Conservation (phyloP, 2,888 invertebrate genomes). For the Heliconius ethilla region DNA sequence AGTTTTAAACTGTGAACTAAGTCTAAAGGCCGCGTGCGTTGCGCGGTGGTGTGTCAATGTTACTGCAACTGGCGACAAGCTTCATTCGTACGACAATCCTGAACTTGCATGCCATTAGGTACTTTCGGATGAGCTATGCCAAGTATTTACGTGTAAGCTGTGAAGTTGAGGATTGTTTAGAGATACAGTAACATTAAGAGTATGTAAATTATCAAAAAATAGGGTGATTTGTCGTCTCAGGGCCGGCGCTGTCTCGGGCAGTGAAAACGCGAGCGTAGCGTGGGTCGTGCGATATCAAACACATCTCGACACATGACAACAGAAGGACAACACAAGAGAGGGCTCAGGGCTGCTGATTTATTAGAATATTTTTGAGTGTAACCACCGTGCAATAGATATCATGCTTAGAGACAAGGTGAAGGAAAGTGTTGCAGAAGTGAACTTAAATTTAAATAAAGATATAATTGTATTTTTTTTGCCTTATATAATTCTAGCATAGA, state of each 20-base stretch:
- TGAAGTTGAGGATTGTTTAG: slow-evolving; percentile 27
- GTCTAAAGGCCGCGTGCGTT: slow-evolving; percentile 42
- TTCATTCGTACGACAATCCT: slow-evolving; percentile 30
- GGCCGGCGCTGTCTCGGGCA: slow-evolving; percentile 49
- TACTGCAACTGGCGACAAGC: slow-evolving; percentile 38
- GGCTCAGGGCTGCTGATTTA: slow-evolving; percentile 2
- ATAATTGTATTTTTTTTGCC: background rate
- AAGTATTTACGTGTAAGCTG: background rate
- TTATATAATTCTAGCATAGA: no score
- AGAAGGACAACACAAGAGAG: slow-evolving; percentile 18
- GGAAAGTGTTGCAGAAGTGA: background rate
- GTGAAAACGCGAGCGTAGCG: slow-evolving; percentile 49
- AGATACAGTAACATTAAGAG: slow-evolving; percentile 37
- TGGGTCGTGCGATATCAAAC: slow-evolving; percentile 40
- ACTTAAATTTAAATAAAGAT: background rate
- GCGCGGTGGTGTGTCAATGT: slow-evolving; percentile 39
- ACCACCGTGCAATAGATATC: slow-evolving; percentile 24
- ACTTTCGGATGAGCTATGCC: background rate
- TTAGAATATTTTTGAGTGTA: background rate
- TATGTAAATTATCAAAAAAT: slow-evolving; percentile 29
- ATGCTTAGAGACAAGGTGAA: slow-evolving; percentile 1
- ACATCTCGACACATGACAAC: slow-evolving; percentile 16
- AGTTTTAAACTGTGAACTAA: slow-evolving; percentile 40
- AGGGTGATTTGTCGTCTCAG: slow-evolving; percentile 36
- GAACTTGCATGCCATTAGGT: slow-evolving; percentile 19